Percentiles rank a stretch among this genome's conserved stretches.
phyloP scores from a whole-genome alignment of 1,140 invertebrate genomes.

The Holotrichia oblita region DNA sequence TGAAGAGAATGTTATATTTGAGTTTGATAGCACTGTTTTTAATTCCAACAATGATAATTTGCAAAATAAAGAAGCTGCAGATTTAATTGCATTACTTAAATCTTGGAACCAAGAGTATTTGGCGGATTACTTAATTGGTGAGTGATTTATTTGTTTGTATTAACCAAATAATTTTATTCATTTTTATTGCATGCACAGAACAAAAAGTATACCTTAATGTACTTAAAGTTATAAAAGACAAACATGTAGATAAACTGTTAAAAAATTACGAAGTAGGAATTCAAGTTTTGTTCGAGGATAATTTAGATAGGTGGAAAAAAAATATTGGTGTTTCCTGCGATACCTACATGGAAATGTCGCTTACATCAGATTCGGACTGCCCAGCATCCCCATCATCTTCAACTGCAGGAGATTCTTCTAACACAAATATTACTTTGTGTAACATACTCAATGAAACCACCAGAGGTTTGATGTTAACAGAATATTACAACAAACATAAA shows the following conservation, averaged over 20 bases:
- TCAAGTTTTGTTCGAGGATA: conserved; percentile 42
- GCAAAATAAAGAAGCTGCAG: not conserved
- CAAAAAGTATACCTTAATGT: conserved; percentile 25
- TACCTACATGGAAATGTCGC: not conserved
- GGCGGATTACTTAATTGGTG: conserved; percentile 4
- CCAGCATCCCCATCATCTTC: not conserved
- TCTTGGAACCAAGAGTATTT: conserved; percentile 7
- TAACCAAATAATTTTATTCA: not conserved
- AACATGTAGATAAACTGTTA: conserved; percentile 40
- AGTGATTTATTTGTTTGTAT: not conserved
- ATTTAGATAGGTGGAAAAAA: conserved; percentile 41
- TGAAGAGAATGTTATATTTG: not conserved
- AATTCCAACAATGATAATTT: too few species aligned
- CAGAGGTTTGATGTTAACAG: conserved; percentile 24
- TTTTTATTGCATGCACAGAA: conserved; percentile 26
- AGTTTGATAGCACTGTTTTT: not conserved
- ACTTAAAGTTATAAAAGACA: conserved; percentile 38
- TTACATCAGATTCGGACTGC: conserved; percentile 1
- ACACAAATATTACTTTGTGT: not conserved
- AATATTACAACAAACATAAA: conserved; percentile 37
- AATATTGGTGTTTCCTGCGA: not conserved
- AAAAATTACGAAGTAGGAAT: conserved; percentile 41
- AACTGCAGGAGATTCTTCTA: not conserved
- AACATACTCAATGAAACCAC: conserved; percentile 1
- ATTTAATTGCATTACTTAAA: not conserved